phyloP scores from a whole-genome alignment of 2,113 vertebrate species.

The Eurypyga helias region DNA sequence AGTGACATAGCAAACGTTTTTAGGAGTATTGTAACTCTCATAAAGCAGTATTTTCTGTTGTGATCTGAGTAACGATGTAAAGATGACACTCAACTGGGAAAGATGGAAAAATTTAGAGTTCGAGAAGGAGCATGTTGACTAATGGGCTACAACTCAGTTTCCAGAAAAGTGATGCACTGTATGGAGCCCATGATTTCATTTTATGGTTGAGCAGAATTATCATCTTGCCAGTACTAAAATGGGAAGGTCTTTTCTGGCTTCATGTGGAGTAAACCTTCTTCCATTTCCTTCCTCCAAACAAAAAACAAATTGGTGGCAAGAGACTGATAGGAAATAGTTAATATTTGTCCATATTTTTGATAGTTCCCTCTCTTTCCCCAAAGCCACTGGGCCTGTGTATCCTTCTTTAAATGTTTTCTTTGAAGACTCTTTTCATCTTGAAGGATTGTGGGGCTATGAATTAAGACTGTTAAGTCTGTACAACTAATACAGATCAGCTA shows the following conservation, averaged over 20 bases:
- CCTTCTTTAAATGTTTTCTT: not conserved
- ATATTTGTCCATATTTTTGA: not conserved
- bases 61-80: not conserved
- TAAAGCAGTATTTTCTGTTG: not conserved
- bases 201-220: not conserved
- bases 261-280: not conserved
- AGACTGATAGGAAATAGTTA: not conserved
- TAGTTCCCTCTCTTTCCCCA: not conserved
- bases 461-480: not conserved
- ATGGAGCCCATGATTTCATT: not conserved
- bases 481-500: not conserved
- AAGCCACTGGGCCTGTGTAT: not conserved
- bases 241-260: not conserved
- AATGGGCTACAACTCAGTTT: not conserved
- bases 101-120: not conserved
- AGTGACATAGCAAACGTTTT: not conserved
- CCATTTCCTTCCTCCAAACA: not conserved
- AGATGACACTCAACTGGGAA: not conserved
- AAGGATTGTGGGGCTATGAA: not conserved
- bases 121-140: not conserved
- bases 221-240: not conserved
- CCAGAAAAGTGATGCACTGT: not conserved
- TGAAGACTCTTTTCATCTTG: not conserved
- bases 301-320: not conserved
- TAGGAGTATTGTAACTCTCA: not conserved